Evolutionary conservation across 1,140 invertebrate species (phyloP), one percentile per base, ranked within the genome.

Genomic region (Drosophila pectinifera): DNA sequence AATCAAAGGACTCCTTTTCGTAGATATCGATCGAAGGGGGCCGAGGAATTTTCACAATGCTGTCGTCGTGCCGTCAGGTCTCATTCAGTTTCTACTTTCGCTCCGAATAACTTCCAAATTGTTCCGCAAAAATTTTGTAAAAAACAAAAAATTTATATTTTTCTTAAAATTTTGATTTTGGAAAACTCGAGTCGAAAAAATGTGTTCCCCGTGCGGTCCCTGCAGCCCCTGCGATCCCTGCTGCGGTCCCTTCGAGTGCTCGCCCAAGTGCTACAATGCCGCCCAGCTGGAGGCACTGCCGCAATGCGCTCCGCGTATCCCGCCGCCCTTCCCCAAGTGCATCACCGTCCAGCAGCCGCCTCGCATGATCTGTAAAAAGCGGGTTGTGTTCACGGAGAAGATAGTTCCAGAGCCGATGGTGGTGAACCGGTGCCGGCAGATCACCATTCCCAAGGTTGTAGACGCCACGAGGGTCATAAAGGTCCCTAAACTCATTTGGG

Each of bases 281-380:
- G 90, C 82, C 0, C 86, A 92, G 28, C 38, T 92, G 57, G 84
- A 90, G 42, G 80, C 83, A 1, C 24, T 92, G 57, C 91, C 91
- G 24, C 91, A 92, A 65, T 92, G 91, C 59, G 86, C 90, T 7
- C 83, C 91, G 5, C 88, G 82, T 18, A 81, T 86, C 6, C 90
- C 91, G 7, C 90, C 91, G 5, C 88, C 90, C 2, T 80, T 78
- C 45, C 90, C 90, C 18, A 90, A 91, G 38, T 90, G 84, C 61
- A 88, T 91, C 22, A 92, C 90, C 7, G 82, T 92, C 2, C 91
- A 92, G 41, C 91, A 92, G 26, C 90, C 91, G 1, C 91, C 91
- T 0, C 74, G 89, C 1, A 73, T 91, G n/a, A 88, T 91, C 49
- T 91, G 90, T 61, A 88, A 91, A 49, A 92, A 92, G 56, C 69